Percentiles rank a stretch among this genome's conserved stretches.
Conservation (phyloP, 2,888 invertebrate genomes). For the Polymixis lichenea region DNA sequence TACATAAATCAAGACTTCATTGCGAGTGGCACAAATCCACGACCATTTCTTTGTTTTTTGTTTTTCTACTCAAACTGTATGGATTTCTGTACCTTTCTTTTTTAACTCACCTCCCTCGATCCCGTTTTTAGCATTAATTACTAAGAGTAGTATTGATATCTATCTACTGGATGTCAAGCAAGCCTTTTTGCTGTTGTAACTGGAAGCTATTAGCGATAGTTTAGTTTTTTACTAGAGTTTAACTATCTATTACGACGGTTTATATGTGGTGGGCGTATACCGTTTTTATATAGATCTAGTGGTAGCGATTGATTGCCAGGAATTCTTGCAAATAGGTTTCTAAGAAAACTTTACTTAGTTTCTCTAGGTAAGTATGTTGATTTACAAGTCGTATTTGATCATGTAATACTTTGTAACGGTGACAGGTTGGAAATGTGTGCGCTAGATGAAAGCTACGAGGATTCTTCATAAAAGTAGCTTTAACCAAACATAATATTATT, state of each 20-base stretch:
- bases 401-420: constrained; percentile 53
- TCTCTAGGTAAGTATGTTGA: constrained; percentile 55
- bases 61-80: not conserved
- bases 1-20: not conserved
- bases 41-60: not conserved
- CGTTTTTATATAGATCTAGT: constrained; percentile 76
- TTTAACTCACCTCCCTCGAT: constrained; percentile 39
- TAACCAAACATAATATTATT: not conserved
- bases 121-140: constrained; percentile 49
- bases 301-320: constrained; percentile 73
- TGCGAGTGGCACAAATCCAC: constrained; percentile 1
- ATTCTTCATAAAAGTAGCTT: not conserved
- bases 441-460: constrained; percentile 2
- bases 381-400: constrained; percentile 61
- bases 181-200: constrained; percentile 52
- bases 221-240: constrained; percentile 72
- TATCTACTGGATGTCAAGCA: constrained; percentile 44
- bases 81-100: not conserved
- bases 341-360: constrained; percentile 63
- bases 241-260: constrained; percentile 74
- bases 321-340: constrained; percentile 75
- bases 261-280: constrained; percentile 73
- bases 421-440: constrained; percentile 32
- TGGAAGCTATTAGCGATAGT: constrained; percentile 73
- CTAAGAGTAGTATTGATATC: constrained; percentile 39